Conservation (phyloP, 1,140 invertebrate species). For the Papilio polyxenes region DNA sequence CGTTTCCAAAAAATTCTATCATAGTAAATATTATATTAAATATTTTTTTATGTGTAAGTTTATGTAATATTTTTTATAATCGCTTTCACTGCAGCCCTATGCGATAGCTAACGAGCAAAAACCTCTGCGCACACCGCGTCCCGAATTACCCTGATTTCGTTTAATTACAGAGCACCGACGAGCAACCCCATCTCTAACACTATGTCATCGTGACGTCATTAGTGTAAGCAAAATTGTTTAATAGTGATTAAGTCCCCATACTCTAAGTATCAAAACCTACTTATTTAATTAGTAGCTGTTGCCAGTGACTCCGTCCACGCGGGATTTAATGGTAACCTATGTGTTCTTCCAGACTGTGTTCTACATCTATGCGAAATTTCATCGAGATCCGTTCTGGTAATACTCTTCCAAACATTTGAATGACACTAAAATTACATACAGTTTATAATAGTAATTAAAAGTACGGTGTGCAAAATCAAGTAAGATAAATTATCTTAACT, state of each 20-base stretch:
- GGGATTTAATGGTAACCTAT: no score
- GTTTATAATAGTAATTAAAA: no score
- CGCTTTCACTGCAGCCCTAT: conserved; percentile 43
- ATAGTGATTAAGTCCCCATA: conserved; percentile 44
- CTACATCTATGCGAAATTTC: no score
- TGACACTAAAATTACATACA: not conserved
- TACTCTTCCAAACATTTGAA: no score
- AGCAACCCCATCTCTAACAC: conserved; percentile 65
- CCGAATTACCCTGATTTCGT: conserved; percentile 73
- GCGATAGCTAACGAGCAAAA: conserved; percentile 73
- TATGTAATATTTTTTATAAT: not conserved
- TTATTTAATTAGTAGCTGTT: not conserved
- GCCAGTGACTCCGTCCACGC: no score
- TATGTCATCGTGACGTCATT: conserved; percentile 77
- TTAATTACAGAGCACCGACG: conserved; percentile 68
- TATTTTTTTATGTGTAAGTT: no score
- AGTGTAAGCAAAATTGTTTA: conserved; percentile 72
- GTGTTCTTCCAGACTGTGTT: no score
- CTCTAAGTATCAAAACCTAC: not conserved
- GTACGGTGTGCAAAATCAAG: no score
- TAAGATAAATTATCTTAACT: no score
- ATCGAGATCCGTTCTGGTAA: no score
- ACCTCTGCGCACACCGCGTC: conserved; percentile 63
- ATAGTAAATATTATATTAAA: no score
- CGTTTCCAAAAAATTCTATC: no score